Conservation (phyloP, 2,888 invertebrate species). For the Eurois occulta region DNA sequence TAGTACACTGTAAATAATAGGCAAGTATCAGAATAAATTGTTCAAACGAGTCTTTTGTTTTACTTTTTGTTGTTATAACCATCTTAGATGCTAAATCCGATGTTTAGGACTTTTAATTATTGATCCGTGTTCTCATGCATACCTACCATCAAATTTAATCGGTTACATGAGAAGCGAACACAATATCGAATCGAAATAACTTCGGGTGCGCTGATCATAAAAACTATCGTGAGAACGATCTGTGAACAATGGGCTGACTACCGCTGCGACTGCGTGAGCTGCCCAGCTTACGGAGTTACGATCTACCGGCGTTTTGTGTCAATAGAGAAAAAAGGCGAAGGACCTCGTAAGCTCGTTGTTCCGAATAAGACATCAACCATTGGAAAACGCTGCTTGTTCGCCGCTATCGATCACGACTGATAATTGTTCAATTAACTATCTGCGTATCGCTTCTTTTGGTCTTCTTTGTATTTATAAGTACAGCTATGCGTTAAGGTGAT, state of each 20-base stretch:
- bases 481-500: conserved; percentile 2
- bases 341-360: conserved; percentile 75
- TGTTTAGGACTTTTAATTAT: background rate
- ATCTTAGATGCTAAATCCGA: background rate
- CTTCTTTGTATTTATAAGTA: conserved; percentile 36
- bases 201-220: conserved; percentile 81
- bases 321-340: conserved; percentile 77
- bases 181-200: conserved; percentile 80
- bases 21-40: too few relatives aligned
- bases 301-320: conserved; percentile 74
- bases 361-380: conserved; percentile 79
- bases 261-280: conserved; percentile 74
- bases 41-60: background rate
- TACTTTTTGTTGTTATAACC: background rate
- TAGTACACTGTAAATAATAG: background rate
- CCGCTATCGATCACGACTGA: conserved; percentile 74
- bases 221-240: conserved; percentile 85
- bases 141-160: conserved; percentile 22
- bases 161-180: conserved; percentile 70
- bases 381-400: conserved; percentile 73
- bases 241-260: conserved; percentile 78
- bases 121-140: conserved; percentile 18
- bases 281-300: conserved; percentile 67
- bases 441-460: conserved; percentile 56
- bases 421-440: conserved; percentile 75